Base-by-base conservation (phyloP, 1,140 invertebrate genomes). In the Doryteuthis pealeii region DNA sequence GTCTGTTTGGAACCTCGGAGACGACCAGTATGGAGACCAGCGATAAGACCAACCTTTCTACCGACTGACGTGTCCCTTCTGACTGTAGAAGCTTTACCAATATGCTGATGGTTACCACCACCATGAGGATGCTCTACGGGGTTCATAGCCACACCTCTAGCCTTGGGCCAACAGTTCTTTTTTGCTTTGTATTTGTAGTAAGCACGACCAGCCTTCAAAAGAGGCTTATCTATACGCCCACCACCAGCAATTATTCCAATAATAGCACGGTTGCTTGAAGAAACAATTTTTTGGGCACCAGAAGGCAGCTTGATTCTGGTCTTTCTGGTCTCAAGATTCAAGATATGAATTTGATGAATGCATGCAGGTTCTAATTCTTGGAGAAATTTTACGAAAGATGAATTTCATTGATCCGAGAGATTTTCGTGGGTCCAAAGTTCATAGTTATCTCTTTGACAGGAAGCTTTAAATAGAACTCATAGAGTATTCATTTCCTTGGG, bases 61-160 rank as follows among this genome's bases (percentile, higher is more conserved):
- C 98, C 98, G 88, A 97, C 96, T 76, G 95, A 95, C 78, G 96
- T 97, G 89, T 97, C 96, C 92, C 98, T 91, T 90, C 97, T 96
- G 84, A 99, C 97, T 75, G 98, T 99, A 1, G 98, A 99, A 74
- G 98, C 97, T 91, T 99, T 99, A 94, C 98, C 98, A 91, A 99
- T 99, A 89, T 99, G 98, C 91, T 99, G 98, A 92, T 99, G 98
- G 91, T 99, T 99, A 94, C 97, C 97, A 95, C 97, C 97, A 92
- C 97, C 97, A 86, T 98, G 96, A 87, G 97, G 97, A 98, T 99
- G 97, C 88, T 99, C 97, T 82, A 99, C 97, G 76, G 97, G 97
- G 81, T 90, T 91, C 91, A 95, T 91, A 78, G 89, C 89, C 73
- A 92, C 91, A 90, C 91, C 91, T 84, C 91, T 85, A 82, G 91